Evolutionary conservation across 2,113 vertebrate species (phyloP).

Genomic region (Dicaeum eximium): DNA sequence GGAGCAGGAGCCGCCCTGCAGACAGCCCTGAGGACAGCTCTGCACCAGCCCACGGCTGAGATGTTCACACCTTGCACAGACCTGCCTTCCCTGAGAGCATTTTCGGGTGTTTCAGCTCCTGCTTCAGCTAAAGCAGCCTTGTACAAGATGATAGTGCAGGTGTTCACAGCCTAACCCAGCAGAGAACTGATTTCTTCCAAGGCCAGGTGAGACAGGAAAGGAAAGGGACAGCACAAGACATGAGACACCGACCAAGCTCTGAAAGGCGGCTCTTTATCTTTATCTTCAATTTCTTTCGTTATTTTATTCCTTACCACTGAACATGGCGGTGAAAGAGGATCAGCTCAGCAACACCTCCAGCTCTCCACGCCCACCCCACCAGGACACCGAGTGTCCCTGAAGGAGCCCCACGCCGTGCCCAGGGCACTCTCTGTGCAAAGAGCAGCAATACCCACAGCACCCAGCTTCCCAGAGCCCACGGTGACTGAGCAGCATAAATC

Average conservation of each 20-base stretch:
- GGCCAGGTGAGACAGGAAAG: background rate
- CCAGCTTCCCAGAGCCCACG: background rate
- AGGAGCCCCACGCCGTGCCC: rapidly evolving
- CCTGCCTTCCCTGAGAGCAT: background rate
- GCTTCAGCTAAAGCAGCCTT: background rate
- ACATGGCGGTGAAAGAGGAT: rapidly evolving
- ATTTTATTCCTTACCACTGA: background rate
- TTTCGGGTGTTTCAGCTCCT: rapidly evolving
- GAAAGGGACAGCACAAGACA: background rate
- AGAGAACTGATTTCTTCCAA: background rate
- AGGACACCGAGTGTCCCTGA: rapidly evolving
- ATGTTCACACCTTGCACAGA: rapidly evolving
- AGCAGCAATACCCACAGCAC: background rate
- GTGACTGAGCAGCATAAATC: background rate
- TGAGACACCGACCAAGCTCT: rapidly evolving
- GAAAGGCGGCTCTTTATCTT: rapidly evolving
- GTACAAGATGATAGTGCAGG: too few relatives aligned
- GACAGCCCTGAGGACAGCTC: background rate
- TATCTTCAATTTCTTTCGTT: background rate
- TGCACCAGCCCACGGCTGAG: rapidly evolving
- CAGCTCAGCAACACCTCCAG: background rate
- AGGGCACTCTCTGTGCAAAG: background rate
- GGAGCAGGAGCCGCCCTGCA: background rate
- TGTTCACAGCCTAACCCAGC: background rate
- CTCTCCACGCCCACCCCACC: background rate